Evolutionary conservation across 2,113 vertebrate species (phyloP).

Genomic region (Burhinus oedicnemus): DNA sequence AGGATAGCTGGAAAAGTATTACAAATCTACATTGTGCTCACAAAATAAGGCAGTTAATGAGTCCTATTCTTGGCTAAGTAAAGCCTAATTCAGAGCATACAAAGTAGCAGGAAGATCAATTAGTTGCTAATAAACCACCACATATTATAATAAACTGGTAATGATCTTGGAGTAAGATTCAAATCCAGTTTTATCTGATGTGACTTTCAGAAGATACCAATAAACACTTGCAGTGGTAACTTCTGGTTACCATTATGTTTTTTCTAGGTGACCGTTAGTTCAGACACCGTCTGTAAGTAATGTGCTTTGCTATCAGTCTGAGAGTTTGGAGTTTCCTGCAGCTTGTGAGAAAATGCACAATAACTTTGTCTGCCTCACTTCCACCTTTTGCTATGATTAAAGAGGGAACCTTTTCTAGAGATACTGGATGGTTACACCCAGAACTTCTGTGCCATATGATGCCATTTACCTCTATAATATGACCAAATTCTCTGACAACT

Average conservation of each 20-base stretch:
- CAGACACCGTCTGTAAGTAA: background rate
- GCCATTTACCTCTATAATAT: background rate
- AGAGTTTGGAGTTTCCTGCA: background rate
- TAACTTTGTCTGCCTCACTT: background rate
- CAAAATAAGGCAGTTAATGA: background rate
- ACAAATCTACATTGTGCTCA: background rate
- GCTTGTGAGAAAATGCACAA: background rate
- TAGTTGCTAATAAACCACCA: background rate
- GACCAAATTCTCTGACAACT: background rate
- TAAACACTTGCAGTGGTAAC: background rate
- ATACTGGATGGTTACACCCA: background rate
- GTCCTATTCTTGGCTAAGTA: background rate
- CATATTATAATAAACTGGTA: background rate
- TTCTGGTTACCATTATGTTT: background rate
- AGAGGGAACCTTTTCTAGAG: background rate
- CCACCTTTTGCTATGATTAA: background rate
- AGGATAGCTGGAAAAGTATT: background rate
- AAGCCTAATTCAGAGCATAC: background rate
- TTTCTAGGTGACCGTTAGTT: background rate
- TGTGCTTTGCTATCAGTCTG: background rate
- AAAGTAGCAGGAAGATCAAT: background rate
- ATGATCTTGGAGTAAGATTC: background rate
- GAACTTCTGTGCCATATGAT: background rate
- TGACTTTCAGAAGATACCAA: background rate
- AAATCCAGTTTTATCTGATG: background rate